A percentile compares a stretch with the other conserved stretches of the same genome.
phyloP scores from a whole-genome alignment of 2,113 vertebrate genomes.

The Hemiprocne comata region DNA sequence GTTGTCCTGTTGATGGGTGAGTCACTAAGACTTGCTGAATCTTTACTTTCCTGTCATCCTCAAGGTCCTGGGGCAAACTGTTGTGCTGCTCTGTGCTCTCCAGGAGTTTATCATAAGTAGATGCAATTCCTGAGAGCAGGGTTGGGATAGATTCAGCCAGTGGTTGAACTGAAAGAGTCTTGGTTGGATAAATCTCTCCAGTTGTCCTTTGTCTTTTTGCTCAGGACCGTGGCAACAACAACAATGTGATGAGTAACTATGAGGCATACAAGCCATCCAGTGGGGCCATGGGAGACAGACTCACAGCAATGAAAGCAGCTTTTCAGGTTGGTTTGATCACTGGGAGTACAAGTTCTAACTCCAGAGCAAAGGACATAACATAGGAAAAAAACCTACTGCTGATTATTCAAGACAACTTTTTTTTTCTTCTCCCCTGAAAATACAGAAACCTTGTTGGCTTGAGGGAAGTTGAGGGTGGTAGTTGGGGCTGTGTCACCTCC shows the following conservation, averaged over 20 bases:
- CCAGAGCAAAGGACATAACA: neutral
- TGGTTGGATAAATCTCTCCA: neutral
- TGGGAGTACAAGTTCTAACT: neutral
- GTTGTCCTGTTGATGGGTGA: too few relatives aligned
- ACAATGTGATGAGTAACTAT: conserved; percentile 85
- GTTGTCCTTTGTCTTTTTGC: neutral
- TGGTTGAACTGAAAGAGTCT: neutral
- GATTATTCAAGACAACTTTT: neutral
- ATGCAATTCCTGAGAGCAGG: neutral
- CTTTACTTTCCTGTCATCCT: neutral
- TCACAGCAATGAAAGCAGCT: conserved; percentile 95
- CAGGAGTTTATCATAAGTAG: neutral
- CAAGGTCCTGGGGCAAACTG: neutral
- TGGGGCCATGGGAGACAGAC: conserved; percentile 97
- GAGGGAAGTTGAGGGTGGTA: neutral
- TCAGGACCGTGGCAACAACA: conserved; percentile 86
- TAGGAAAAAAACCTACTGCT: neutral
- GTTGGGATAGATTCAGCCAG: neutral
- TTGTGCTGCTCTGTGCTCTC: neutral
- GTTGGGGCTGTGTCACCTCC: neutral
- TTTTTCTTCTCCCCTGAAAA: neutral
- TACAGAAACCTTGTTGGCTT: neutral
- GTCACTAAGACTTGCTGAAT: neutral
- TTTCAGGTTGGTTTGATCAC: conserved; percentile 85
- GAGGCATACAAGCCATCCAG: conserved; percentile 91